A percentile compares a stretch with the other conserved stretches of the same genome.
These are phyloP conservation scores for Tetramorium simillimum DNA, from an alignment of 1,140 invertebrate species.

Conservation along the genomic window DNA sequence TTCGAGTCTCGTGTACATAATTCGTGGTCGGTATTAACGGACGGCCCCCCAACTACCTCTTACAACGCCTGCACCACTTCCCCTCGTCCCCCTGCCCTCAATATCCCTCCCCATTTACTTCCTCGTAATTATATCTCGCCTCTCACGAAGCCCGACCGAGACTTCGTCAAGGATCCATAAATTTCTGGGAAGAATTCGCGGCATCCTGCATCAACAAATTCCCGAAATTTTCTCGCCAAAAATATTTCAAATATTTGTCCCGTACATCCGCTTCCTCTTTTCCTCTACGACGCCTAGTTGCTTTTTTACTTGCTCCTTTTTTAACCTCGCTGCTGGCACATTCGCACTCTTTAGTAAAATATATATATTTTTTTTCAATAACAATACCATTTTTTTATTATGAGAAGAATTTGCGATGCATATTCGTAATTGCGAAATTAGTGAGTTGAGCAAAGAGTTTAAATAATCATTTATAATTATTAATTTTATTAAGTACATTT, in stretches of 20 bases:
- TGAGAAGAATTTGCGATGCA: too few relatives aligned
- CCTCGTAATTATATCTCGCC: slow-evolving; percentile 70
- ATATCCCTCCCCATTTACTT: slow-evolving; percentile 31
- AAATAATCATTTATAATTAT: too few relatives aligned
- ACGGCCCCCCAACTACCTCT: slow-evolving; percentile 34
- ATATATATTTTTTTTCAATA: too few relatives aligned
- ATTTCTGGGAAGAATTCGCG: slow-evolving; percentile 70
- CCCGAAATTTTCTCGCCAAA: slow-evolving; percentile 71
- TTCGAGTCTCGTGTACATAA: slow-evolving; percentile 57
- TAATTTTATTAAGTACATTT: too few relatives aligned
- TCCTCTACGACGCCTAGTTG: slow-evolving; percentile 10
- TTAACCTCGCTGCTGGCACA: not conserved
- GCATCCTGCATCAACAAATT: slow-evolving; percentile 66
- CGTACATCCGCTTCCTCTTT: not conserved
- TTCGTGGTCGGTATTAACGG: slow-evolving; percentile 60
- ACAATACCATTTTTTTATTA: too few relatives aligned
- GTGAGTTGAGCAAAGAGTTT: too few relatives aligned
- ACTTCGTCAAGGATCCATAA: slow-evolving; percentile 72
- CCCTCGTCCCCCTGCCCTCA: not conserved
- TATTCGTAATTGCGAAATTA: too few relatives aligned
- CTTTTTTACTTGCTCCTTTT: slow-evolving; percentile 10
- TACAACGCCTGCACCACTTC: slow-evolving; percentile 24
- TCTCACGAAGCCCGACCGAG: slow-evolving; percentile 67
- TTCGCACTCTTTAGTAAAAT: not conserved
- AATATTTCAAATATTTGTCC: slow-evolving; percentile 70